A percentile compares a stretch with the other conserved stretches of the same genome.
phyloP scores from a whole-genome alignment of 2,888 invertebrate species.

The Pristionchus fissidentatus region DNA sequence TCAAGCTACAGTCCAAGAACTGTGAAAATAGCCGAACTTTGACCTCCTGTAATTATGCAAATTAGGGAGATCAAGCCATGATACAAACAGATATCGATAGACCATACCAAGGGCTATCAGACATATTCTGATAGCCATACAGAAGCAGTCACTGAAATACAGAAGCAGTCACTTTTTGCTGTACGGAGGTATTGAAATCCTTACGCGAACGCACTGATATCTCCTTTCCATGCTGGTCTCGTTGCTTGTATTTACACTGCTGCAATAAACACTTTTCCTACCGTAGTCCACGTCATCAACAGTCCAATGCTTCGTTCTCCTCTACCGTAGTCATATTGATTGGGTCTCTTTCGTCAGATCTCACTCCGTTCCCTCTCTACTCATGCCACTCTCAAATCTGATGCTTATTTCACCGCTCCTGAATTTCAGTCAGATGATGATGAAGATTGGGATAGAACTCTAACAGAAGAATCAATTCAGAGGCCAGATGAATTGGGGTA shows the following conservation, averaged over 20 bases:
- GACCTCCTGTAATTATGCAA: no score
- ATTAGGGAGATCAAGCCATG: no score
- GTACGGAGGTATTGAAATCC: no score
- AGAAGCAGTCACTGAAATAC: no score
- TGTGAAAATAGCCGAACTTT: no score
- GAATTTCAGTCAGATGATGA: conserved; percentile 24
- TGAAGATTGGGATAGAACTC: conserved; percentile 44
- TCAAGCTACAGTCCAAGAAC: no score
- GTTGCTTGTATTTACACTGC: neutral
- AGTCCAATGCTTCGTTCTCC: neutral
- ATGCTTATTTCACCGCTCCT: conserved; percentile 41
- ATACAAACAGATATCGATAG: no score
- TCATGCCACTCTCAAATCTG: neutral
- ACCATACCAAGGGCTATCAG: no score
- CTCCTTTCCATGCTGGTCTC: neutral
- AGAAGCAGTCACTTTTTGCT: no score
- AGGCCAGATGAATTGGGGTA: conserved; percentile 36
- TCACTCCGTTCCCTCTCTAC: conserved; percentile 17
- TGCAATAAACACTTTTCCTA: conserved; percentile 2
- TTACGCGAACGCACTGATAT: no score
- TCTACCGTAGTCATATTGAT: neutral
- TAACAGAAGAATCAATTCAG: conserved; percentile 30
- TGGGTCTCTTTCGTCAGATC: neutral
- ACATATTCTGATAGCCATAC: no score
- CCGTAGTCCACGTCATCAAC: neutral